Conservation (phyloP, 2,113 vertebrate genomes). For the Dermatemys mawii region DNA sequence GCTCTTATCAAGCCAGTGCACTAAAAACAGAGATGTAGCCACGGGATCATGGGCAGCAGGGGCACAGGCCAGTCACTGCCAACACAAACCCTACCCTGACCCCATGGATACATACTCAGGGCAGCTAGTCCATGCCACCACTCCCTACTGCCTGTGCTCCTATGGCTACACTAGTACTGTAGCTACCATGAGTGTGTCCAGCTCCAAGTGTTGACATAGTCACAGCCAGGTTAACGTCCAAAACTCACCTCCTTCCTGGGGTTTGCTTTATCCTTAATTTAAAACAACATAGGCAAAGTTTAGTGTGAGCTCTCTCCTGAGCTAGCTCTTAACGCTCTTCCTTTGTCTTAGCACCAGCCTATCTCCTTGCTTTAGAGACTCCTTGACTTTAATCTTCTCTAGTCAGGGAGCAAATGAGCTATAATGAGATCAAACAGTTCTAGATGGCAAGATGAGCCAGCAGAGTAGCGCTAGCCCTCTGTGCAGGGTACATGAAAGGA, state of each 20-base stretch:
- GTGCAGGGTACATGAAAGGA: not conserved
- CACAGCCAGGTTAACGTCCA: not conserved
- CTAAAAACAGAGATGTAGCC: not conserved
- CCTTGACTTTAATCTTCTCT: not conserved
- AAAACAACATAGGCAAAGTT: not conserved
- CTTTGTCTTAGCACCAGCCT: not conserved
- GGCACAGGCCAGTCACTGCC: not conserved
- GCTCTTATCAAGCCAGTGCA: not conserved
- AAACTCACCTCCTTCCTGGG: not conserved
- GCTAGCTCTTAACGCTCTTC: not conserved
- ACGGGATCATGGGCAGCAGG: too few relatives aligned
- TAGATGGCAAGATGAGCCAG: not conserved
- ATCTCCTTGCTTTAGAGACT: not conserved
- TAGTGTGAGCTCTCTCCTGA: accelerated
- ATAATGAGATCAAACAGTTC: not conserved
- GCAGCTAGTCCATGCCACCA: not conserved
- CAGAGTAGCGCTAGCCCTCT: not conserved
- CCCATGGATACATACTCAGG: not conserved
- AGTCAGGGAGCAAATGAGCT: not conserved
- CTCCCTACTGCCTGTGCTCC: not conserved
- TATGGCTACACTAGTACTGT: not conserved
- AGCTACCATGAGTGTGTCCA: not conserved
- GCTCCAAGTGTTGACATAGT: not conserved
- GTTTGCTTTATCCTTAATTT: not conserved
- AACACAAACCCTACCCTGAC: not conserved